These are phyloP conservation scores for Zeugodacus cucurbitae DNA, from an alignment of 1,140 invertebrate genomes.

Conservation along the genomic window DNA sequence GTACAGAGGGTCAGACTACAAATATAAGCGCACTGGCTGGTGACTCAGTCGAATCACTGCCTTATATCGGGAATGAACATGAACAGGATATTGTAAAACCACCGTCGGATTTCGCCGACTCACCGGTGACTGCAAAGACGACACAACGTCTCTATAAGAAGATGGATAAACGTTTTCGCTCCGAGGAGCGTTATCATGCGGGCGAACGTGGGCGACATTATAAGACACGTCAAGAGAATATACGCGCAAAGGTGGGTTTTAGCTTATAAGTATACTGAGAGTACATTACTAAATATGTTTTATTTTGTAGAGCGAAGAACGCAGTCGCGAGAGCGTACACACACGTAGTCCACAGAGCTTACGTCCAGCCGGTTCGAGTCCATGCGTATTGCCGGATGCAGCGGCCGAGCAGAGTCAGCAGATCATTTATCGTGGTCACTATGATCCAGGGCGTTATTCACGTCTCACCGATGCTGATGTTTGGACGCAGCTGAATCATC, in stretches of 20 bases:
- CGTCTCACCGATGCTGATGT: constrained; percentile 80
- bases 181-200: constrained; percentile 77
- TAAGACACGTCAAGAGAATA: constrained; percentile 73
- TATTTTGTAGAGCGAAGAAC: constrained; percentile 78
- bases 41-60: constrained; percentile 63
- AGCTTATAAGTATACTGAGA: no score
- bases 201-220: constrained; percentile 74
- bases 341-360: constrained; percentile 75
- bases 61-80: constrained; percentile 60
- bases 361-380: constrained; percentile 73
- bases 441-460: constrained; percentile 78
- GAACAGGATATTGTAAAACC: constrained; percentile 83
- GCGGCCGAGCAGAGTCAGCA: constrained; percentile 74
- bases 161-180: constrained; percentile 82
- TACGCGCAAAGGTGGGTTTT: constrained; percentile 76
- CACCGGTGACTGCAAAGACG: constrained; percentile 73
- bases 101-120: constrained; percentile 87
- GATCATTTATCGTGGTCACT: constrained; percentile 78
- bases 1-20: constrained; percentile 69
- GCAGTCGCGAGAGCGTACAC: constrained; percentile 73
- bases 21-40: constrained; percentile 67
- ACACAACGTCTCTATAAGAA: constrained; percentile 78
- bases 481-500: constrained; percentile 73
- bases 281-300: no score
- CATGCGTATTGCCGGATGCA: constrained; percentile 73